These are phyloP conservation scores for Gnatocerus cornutus DNA, from an alignment of 2,888 invertebrate genomes.

Conservation along the genomic window DNA sequence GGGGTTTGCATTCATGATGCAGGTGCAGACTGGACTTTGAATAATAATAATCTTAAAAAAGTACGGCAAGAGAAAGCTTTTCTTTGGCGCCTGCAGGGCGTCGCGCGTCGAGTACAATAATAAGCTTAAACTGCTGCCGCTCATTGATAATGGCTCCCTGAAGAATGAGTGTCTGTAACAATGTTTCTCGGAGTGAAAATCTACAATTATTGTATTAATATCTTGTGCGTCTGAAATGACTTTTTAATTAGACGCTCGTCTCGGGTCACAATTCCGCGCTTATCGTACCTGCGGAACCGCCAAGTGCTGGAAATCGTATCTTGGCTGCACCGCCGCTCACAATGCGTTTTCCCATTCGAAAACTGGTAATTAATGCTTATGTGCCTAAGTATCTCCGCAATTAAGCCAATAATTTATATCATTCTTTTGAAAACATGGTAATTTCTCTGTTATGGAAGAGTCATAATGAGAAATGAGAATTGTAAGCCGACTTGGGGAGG, in stretches of 20 bases:
- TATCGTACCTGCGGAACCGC: conserved; percentile 32
- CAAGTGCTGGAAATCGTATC: conserved; percentile 10
- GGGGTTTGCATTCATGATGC: no score
- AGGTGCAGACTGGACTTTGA: no score
- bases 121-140: no score
- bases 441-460: conserved; percentile 66
- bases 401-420: conserved; percentile 68
- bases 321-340: conserved; percentile 28
- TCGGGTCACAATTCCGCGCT: conserved; percentile 39
- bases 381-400: conserved; percentile 66
- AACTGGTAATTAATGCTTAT: conserved; percentile 66
- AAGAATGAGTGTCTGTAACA: no score
- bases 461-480: conserved; percentile 71
- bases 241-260: conserved; percentile 44
- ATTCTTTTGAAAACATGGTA: conserved; percentile 61
- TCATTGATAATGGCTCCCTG: no score
- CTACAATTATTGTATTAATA: neutral
- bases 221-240: conserved; percentile 33
- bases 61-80: no score
- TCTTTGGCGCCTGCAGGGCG: no score
- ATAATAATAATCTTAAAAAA: no score
- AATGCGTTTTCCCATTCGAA: conserved; percentile 57
- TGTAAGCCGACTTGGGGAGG: conserved; percentile 61
- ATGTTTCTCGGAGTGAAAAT: no score
- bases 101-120: no score